phyloP scores from a whole-genome alignment of 2,888 invertebrate genomes.

The Pollenia angustigena region DNA sequence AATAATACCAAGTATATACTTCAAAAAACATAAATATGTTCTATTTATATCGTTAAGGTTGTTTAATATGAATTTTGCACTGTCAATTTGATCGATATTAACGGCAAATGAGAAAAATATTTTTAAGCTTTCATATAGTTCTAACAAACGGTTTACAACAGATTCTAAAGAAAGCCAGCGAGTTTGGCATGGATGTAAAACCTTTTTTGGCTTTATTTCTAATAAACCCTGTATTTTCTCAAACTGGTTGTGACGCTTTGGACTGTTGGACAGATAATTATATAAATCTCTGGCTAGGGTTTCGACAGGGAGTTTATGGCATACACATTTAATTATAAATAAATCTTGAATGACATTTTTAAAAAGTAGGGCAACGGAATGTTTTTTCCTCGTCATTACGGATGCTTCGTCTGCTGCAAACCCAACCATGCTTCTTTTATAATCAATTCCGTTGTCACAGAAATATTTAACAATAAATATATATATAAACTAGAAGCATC shows the following conservation, averaged over 20 bases:
- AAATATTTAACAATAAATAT: no score
- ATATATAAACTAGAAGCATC: no score
- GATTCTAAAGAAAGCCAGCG: slow-evolving; percentile 10
- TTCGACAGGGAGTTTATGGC: slow-evolving; percentile 78
- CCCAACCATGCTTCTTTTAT: no score
- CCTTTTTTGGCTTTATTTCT: slow-evolving; percentile 29
- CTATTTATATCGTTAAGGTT: no score
- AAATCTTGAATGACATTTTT: slow-evolving; percentile 77
- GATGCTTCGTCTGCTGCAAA: no score
- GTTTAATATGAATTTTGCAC: slow-evolving; percentile 12
- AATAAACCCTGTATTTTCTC: slow-evolving; percentile 33
- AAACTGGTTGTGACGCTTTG: slow-evolving; percentile 31
- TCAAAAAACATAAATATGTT: no score
- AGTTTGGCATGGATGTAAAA: no score
- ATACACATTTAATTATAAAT: slow-evolving; percentile 74
- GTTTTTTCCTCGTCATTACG: slow-evolving; percentile 78
- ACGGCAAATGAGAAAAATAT: slow-evolving; percentile 44
- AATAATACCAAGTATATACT: no score
- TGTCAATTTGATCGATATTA: slow-evolving; percentile 39
- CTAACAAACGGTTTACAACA: slow-evolving; percentile 8
- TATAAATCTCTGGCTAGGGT: slow-evolving; percentile 23
- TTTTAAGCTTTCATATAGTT: slow-evolving; percentile 48
- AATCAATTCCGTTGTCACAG: no score
- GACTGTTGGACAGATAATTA: slow-evolving; percentile 35
- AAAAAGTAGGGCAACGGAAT: slow-evolving; percentile 78